A percentile compares a stretch with the other conserved stretches of the same genome.
Evolutionary conservation across 2,113 vertebrate species (phyloP).

Genomic region (Vombatus ursinus): DNA sequence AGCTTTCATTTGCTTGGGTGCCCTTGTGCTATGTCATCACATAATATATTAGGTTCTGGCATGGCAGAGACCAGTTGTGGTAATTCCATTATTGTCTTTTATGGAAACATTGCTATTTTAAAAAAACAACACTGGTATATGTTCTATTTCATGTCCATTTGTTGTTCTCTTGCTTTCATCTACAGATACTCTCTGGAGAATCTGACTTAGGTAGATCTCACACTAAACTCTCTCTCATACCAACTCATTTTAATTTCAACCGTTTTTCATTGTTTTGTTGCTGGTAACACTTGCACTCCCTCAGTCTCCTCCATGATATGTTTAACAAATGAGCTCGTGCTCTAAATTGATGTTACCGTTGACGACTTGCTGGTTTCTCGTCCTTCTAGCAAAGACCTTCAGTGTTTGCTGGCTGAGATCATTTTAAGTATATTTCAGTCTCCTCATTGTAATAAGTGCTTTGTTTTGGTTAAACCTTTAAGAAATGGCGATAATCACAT

Average conservation of each 20-base stretch:
- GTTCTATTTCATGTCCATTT: neutral
- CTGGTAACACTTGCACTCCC: neutral
- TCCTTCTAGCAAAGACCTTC: neutral
- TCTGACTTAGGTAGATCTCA: neutral
- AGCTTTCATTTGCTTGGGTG: neutral
- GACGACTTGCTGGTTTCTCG: neutral
- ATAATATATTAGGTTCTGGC: neutral
- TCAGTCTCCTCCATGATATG: neutral
- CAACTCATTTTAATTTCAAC: neutral
- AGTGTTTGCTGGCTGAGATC: neutral
- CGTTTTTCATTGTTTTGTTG: neutral
- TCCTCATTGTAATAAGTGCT: neutral
- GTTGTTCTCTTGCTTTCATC: neutral
- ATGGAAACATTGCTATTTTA: neutral
- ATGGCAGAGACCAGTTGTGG: neutral
- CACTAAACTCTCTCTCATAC: neutral
- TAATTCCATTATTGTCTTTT: neutral
- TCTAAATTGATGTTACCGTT: neutral
- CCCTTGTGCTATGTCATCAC: neutral
- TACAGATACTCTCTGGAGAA: neutral
- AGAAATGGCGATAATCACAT: neutral
- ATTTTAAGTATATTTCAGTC: neutral
- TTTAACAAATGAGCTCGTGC: neutral
- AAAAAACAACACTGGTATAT: neutral
- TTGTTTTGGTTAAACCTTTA: neutral